A percentile compares a stretch with the other conserved stretches of the same genome.
These are phyloP conservation scores for Priocnemis perturbator DNA, from an alignment of 2,888 invertebrate species.

Conservation along the genomic window DNA sequence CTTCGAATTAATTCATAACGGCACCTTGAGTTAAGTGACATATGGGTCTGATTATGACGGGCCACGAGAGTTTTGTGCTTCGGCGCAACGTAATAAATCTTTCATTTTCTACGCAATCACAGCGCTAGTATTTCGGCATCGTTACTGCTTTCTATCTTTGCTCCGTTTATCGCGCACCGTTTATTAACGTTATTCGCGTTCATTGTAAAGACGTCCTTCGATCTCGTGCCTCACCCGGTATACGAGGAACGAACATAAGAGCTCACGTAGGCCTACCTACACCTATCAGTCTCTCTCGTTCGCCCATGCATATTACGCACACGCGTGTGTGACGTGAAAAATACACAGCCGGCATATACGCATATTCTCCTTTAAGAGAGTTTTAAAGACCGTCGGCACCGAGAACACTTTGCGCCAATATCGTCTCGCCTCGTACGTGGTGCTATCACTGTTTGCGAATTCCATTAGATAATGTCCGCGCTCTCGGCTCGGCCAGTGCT, in stretches of 20 bases:
- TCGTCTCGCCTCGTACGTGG: constrained; percentile 14
- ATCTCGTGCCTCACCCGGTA: constrained; percentile 46
- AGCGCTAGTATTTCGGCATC: too few species aligned
- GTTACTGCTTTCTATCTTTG: too few species aligned
- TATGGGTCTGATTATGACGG: too few species aligned
- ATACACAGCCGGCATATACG: constrained; percentile 41
- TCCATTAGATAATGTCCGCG: constrained; percentile 22
- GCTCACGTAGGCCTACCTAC: constrained; percentile 54
- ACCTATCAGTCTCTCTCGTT: constrained; percentile 58
- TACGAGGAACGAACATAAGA: constrained; percentile 37
- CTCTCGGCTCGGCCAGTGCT: constrained; percentile 19
- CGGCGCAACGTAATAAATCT: too few species aligned
- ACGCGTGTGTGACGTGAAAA: constrained; percentile 49
- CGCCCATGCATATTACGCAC: constrained; percentile 58
- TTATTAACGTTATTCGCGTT: too few species aligned
- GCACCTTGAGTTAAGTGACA: too few species aligned
- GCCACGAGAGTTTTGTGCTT: too few species aligned
- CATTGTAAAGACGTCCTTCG: too few species aligned
- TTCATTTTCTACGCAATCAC: too few species aligned
- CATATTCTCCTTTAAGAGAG: constrained; percentile 46
- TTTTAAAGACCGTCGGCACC: constrained; percentile 42
- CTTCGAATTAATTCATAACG: too few species aligned
- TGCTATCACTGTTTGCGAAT: constrained; percentile 22
- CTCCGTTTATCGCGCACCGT: too few species aligned
- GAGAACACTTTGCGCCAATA: constrained; percentile 35